Evolutionary conservation across 2,113 vertebrate species (phyloP).

Genomic region (Puffinus mauretanicus): DNA sequence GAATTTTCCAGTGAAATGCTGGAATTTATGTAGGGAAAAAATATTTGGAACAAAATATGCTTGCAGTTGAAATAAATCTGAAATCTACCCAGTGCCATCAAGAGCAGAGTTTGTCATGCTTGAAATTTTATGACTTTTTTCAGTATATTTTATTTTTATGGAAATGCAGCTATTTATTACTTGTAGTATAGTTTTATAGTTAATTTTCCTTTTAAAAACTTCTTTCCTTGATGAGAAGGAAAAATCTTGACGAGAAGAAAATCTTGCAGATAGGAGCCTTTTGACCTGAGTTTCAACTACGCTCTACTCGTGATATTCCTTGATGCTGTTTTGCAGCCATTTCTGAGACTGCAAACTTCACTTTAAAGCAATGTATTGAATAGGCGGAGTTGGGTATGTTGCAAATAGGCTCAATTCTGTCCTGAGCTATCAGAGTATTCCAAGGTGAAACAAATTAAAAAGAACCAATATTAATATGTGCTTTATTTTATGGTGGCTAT

Average conservation of each 20-base stretch:
- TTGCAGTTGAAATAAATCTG: neutral
- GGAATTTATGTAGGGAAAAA: neutral
- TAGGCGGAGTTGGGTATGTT: neutral
- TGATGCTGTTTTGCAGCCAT: neutral
- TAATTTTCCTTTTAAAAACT: neutral
- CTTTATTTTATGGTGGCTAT: neutral
- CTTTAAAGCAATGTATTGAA: neutral
- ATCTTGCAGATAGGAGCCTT: neutral
- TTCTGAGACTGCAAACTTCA: neutral
- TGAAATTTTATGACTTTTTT: neutral
- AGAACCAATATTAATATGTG: neutral
- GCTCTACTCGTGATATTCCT: rapidly evolving
- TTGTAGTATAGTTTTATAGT: neutral
- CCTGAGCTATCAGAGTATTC: neutral
- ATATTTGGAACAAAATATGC: neutral
- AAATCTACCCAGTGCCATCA: neutral
- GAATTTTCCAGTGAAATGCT: neutral
- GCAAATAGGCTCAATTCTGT: neutral
- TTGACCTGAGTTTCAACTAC: neutral
- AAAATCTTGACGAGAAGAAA: neutral
- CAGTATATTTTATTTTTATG: neutral
- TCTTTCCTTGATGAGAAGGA: neutral
- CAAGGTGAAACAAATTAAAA: neutral
- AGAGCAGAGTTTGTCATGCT: neutral
- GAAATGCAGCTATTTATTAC: neutral